phyloP scores from a whole-genome alignment of 2,797 vertebrate species.

The Mormyrus hasselquistii region DNA sequence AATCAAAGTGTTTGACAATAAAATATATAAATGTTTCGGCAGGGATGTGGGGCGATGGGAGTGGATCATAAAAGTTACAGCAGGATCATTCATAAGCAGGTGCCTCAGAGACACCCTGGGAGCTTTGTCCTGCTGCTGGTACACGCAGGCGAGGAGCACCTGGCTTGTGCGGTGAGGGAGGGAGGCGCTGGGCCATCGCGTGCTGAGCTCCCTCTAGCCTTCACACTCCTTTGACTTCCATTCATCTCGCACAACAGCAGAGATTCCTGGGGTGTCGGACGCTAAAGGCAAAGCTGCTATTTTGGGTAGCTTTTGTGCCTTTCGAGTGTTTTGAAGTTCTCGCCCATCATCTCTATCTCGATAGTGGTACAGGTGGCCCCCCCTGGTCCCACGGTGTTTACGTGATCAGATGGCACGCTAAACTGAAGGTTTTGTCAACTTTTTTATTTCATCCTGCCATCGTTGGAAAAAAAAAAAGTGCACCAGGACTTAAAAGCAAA shows the following conservation, averaged over 20 bases:
- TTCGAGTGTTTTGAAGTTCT: background rate
- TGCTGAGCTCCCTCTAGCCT: constrained; percentile 40
- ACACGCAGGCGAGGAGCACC: background rate
- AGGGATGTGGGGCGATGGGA: background rate
- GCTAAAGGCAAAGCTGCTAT: constrained; percentile 48
- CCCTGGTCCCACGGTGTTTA: background rate
- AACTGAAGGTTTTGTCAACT: background rate
- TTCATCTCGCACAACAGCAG: constrained; percentile 50
- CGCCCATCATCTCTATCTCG: background rate
- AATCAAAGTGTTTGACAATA: background rate
- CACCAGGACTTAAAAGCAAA: background rate
- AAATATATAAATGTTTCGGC: background rate
- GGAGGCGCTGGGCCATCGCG: constrained; percentile 42
- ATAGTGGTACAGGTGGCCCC: background rate
- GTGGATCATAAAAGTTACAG: background rate
- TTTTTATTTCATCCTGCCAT: background rate
- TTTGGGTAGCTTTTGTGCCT: constrained; percentile 8
- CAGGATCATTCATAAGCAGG: background rate
- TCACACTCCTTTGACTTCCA: constrained; percentile 58
- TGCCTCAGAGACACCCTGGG: background rate
- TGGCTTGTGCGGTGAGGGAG: constrained; percentile 41
- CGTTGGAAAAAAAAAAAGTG: background rate
- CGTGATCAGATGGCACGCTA: background rate
- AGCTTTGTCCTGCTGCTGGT: background rate
- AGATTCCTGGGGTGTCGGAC: constrained; percentile 43